Percentiles rank a stretch among this genome's conserved stretches.
phyloP scores from a whole-genome alignment of 2,797 vertebrate species.

The Brachyrhaphis roseni region DNA sequence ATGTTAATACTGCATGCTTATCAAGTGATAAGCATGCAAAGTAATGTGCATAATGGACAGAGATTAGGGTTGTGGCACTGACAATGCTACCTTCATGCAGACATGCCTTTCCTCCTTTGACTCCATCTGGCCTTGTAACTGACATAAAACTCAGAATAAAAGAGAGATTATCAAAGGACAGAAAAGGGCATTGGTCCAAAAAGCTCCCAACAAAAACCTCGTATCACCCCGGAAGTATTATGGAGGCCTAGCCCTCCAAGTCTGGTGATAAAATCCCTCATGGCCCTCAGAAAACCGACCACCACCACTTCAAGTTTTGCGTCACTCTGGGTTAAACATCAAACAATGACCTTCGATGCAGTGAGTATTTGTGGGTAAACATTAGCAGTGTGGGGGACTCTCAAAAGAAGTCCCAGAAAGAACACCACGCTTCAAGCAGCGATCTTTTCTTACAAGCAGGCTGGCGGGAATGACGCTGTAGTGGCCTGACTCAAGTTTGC shows the following conservation, averaged over 20 bases:
- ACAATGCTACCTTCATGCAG: conserved; percentile 30
- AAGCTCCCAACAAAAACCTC: not conserved
- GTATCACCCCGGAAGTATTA: conserved; percentile 5
- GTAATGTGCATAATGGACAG: conserved; percentile 60
- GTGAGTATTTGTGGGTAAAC: conserved; percentile 75
- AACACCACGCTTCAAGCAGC: conserved; percentile 40
- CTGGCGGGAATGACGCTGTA: conserved; percentile 30
- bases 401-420: conserved; percentile 64
- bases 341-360: conserved; percentile 74
- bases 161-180: conserved; percentile 19
- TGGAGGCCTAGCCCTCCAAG: conserved; percentile 1
- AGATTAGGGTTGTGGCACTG: conserved; percentile 66
- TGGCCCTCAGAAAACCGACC: not conserved
- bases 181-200: conserved; percentile 2
- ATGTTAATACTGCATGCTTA: conserved; percentile 31
- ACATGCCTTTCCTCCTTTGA: conserved; percentile 13
- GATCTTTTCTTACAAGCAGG: conserved; percentile 35
- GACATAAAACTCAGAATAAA: conserved; percentile 16
- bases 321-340: conserved; percentile 62
- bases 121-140: conserved; percentile 13
- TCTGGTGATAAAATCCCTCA: not conserved
- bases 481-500: conserved; percentile 35
- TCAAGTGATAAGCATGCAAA: conserved; percentile 40
- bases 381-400: conserved; percentile 59
- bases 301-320: not conserved